phyloP scores from a whole-genome alignment of 1,140 invertebrate genomes.

The Papilio xuthus region DNA sequence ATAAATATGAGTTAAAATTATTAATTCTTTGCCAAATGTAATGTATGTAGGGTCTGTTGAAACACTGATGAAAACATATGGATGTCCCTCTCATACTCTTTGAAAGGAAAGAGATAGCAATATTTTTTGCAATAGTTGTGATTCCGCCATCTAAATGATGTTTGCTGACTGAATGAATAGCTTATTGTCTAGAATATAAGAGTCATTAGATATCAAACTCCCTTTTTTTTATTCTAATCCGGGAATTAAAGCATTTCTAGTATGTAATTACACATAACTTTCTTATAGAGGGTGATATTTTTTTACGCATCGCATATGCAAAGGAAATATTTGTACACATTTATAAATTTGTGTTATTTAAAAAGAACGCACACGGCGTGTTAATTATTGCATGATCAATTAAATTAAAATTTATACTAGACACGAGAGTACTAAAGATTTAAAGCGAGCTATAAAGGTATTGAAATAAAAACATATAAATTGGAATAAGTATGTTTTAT shows the following conservation, averaged over 20 bases:
- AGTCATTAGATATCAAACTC: conserved; percentile 35
- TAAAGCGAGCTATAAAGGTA: no score
- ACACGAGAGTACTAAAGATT: no score
- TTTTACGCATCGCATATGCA: not conserved
- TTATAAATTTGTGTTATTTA: no score
- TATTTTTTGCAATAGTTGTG: not conserved
- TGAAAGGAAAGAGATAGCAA: not conserved
- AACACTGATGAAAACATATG: not conserved
- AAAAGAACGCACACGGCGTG: not conserved
- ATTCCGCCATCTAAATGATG: not conserved
- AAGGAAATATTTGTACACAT: no score
- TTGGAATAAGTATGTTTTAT: no score
- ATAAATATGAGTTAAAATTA: not conserved
- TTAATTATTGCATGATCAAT: not conserved
- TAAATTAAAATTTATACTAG: not conserved
- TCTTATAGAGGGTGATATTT: not conserved
- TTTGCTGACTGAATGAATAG: conserved; percentile 36
- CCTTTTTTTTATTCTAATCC: conserved; percentile 21
- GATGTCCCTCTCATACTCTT: not conserved
- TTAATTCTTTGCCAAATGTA: not conserved
- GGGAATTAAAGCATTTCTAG: conserved; percentile 32
- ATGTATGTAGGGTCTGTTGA: no score
- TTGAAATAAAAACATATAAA: no score
- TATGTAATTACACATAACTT: conserved; percentile 24
- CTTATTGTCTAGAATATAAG: conserved; percentile 32